Base-by-base conservation (phyloP, 2,888 invertebrate genomes). In the Sphecodes monilicornis region DNA sequence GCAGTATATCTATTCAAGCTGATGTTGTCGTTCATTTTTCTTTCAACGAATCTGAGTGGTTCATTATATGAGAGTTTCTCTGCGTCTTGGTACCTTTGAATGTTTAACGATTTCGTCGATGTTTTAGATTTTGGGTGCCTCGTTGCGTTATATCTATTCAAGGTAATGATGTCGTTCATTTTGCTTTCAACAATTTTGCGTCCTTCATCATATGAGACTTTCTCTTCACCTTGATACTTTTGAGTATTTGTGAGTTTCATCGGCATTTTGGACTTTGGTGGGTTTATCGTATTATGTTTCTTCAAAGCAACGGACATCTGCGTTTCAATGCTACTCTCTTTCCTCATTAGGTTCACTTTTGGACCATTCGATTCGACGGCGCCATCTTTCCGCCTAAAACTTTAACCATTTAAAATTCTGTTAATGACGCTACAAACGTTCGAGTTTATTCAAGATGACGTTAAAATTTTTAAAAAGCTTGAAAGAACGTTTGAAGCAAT, bases 251-350 rank as follows among this genome's bases (percentile, higher is more conserved):
- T 41, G 16, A 26, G 10, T 57, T 73, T 78, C 10, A 22, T 8
- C 6, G 16, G 32, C 0, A 16, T 50, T 36, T 78, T 84, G 3
- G 73, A 76, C 68, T n/a, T 75, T 8, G 18, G 46, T 16, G 32
- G 43, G 5, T 54, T 60, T 50, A 57, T 13, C 1, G 50, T 0
- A 36, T 78, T 68, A 0, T 36, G 26, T 5, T 50, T 16, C 32
- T 70, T 73, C 1, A 70, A 57, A 41, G 36, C 22, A 3, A 26
- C 11, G 1, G 73, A 36, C 72, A 70, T 84, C 76, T 77, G 84
- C 0, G 73, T 74, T n/a, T 70, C 66, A 5, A 74, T 13, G 3
- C 26, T 13, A 22, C 76, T 80, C 3, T 72, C 66, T 6, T 57
- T 80, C 18, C 43, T 80, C 3, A 18, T 0, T 0, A 80, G 10